Evolutionary conservation across 2,797 vertebrate species (phyloP).

Genomic region (Fistularia tabacaria): DNA sequence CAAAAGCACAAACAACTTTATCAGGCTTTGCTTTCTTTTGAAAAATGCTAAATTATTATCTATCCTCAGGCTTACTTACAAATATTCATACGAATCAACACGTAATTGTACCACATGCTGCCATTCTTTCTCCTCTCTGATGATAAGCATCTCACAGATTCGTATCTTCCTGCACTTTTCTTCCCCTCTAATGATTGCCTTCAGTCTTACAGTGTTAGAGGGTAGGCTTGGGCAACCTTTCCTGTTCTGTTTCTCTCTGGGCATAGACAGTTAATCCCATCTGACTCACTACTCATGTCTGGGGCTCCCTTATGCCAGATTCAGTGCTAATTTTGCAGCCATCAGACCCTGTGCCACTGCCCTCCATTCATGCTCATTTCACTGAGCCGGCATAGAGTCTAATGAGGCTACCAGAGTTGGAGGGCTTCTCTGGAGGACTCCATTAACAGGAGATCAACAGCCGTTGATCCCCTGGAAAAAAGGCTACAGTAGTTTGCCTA

Average conservation of each 20-base stretch:
- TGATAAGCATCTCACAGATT: conserved; percentile 25
- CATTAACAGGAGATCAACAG: conserved; percentile 58
- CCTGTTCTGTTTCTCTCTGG: conserved; percentile 48
- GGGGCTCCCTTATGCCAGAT: conserved; percentile 60
- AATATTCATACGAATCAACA: neutral
- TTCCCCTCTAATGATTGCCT: conserved; percentile 44
- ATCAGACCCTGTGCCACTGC: conserved; percentile 49
- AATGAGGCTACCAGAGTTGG: conserved; percentile 62
- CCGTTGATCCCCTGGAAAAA: neutral
- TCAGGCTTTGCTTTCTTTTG: too few relatives aligned
- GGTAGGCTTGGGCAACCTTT: conserved; percentile 53
- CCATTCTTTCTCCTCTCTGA: conserved; percentile 18
- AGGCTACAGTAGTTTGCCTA: conserved; percentile 34
- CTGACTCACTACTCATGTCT: conserved; percentile 68
- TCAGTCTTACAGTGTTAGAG: conserved; percentile 62
- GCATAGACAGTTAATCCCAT: conserved; percentile 70
- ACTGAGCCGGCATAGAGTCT: conserved; percentile 54
- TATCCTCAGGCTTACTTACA: too few relatives aligned
- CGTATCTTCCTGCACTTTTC: conserved; percentile 15
- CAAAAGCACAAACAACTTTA: too few relatives aligned
- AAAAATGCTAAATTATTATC: too few relatives aligned
- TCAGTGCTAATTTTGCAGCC: conserved; percentile 59
- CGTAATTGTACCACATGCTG: neutral
- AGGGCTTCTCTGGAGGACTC: conserved; percentile 54
- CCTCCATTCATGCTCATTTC: conserved; percentile 56